Evolutionary conservation across 1,140 invertebrate species (phyloP).

Genomic region (Pristionchus pacificus): DNA sequence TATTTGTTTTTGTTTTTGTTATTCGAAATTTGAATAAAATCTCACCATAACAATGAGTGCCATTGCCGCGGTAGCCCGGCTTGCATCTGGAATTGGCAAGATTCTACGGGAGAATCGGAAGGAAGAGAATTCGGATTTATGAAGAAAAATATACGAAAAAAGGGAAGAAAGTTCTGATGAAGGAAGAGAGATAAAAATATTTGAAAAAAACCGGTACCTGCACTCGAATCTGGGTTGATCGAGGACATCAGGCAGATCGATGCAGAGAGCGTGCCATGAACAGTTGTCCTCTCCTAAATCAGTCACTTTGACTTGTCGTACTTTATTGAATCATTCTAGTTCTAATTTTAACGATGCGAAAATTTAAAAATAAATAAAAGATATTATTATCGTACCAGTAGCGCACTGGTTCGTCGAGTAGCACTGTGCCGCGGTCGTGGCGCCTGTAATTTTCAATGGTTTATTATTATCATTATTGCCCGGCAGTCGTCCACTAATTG

Average conservation of each 20-base stretch:
- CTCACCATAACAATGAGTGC: constrained; percentile 65
- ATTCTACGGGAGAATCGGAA: no score
- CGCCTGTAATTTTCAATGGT: constrained; percentile 41
- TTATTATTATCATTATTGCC: no score
- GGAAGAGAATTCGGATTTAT: no score
- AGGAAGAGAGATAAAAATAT: no score
- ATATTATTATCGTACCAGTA: no score
- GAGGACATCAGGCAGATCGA: constrained; percentile 81
- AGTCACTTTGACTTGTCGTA: background rate
- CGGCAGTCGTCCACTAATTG: no score
- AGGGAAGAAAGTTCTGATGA: no score
- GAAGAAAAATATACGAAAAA: no score
- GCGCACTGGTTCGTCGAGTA: constrained; percentile 58
- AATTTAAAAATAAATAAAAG: no score
- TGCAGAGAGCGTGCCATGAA: constrained; percentile 70
- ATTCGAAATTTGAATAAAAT: constrained; percentile 49
- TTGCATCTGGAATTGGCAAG: constrained; percentile 66
- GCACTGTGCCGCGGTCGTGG: constrained; percentile 53
- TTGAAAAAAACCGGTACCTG: no score
- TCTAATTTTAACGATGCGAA: no score
- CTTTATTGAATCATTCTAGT: background rate
- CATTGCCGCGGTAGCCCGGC: constrained; percentile 78
- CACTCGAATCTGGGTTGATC: constrained; percentile 80
- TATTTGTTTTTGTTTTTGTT: constrained; percentile 25
- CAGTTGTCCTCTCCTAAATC: constrained; percentile 52